A percentile compares a stretch with the other conserved stretches of the same genome.
phyloP scores from a whole-genome alignment of 2,888 invertebrate genomes.

The Tachina lurida region DNA sequence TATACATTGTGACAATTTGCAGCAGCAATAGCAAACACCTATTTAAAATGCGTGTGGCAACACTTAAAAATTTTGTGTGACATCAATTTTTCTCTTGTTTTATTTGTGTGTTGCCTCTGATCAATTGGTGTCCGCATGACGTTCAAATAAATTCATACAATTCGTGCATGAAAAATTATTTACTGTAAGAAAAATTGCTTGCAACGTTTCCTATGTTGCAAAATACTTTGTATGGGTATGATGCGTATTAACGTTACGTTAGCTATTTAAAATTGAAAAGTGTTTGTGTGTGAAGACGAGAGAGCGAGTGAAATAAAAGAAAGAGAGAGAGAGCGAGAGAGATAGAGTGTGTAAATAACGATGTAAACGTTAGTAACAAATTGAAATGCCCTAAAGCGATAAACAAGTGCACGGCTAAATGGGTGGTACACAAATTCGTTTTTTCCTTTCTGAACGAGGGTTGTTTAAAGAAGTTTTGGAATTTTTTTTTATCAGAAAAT shows the following conservation, averaged over 20 bases:
- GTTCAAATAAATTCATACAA: slow-evolving; percentile 66
- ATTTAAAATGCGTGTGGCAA: slow-evolving; percentile 72
- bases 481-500: neutral
- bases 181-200: slow-evolving; percentile 73
- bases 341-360: slow-evolving; percentile 35
- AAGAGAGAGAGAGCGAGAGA: neutral
- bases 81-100: slow-evolving; percentile 59
- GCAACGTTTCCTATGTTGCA: slow-evolving; percentile 62
- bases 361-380: slow-evolving; percentile 60
- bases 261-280: slow-evolving; percentile 5
- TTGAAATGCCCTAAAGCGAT: slow-evolving; percentile 62
- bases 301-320: too few species aligned
- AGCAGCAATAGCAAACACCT: slow-evolving; percentile 60
- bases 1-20: slow-evolving; percentile 40
- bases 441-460: slow-evolving; percentile 5
- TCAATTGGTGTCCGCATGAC: slow-evolving; percentile 70
- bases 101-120: slow-evolving; percentile 51
- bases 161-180: slow-evolving; percentile 74
- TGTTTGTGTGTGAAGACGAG: neutral
- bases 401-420: slow-evolving; percentile 50
- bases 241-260: slow-evolving; percentile 35
- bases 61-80: slow-evolving; percentile 70
- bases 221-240: neutral
- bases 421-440: slow-evolving; percentile 19
- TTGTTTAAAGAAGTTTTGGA: neutral